A percentile compares a stretch with the other conserved stretches of the same genome.
Conservation (phyloP, 2,113 vertebrate genomes). For the Geococcyx californianus region DNA sequence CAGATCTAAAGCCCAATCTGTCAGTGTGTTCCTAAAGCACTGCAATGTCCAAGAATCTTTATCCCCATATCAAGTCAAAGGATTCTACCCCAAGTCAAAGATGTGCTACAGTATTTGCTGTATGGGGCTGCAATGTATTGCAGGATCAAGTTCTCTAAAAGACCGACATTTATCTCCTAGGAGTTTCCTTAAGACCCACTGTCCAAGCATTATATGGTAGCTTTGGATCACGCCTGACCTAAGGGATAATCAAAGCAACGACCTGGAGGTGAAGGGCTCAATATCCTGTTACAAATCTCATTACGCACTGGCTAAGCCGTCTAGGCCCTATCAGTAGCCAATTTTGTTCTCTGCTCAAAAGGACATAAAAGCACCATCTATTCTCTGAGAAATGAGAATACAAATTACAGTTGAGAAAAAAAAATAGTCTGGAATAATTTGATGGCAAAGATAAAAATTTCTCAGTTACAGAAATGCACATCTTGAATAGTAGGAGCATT, state of each 20-base stretch:
- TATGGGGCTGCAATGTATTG: neutral
- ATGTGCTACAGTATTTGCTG: neutral
- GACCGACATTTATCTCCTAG: neutral
- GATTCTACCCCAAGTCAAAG: neutral
- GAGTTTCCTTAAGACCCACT: neutral
- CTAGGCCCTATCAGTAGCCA: neutral
- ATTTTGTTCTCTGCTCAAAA: neutral
- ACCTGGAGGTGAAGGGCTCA: constrained; percentile 25
- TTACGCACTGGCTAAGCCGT: neutral
- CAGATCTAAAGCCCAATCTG: neutral
- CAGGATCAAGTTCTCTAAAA: neutral
- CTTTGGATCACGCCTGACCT: neutral
- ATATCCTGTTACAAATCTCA: constrained; percentile 57
- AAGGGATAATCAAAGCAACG: neutral
- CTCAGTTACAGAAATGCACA: neutral
- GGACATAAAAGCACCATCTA: constrained; percentile 17
- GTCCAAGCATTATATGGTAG: neutral
- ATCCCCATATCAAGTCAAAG: neutral
- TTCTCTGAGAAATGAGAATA: constrained; percentile 30
- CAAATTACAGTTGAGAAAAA: neutral
- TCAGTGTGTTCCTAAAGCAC: neutral
- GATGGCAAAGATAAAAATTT: constrained; percentile 31
- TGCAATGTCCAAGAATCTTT: neutral
- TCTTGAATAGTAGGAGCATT: neutral
- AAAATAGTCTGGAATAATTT: neutral